Evolutionary conservation across 2,888 invertebrate genomes (phyloP).

Genomic region (Nephrotoma flavescens): DNA sequence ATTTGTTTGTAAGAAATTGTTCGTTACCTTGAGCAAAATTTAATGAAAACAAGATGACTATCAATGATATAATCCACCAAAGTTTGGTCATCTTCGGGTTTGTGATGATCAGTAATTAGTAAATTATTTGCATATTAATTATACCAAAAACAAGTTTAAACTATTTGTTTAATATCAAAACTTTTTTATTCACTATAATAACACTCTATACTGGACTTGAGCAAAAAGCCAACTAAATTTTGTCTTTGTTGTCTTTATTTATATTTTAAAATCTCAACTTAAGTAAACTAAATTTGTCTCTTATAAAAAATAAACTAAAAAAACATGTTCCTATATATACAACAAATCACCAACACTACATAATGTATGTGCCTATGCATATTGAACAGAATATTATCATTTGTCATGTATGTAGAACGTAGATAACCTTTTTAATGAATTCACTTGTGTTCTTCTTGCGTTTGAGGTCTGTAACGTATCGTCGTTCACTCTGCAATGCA

Average conservation of each 20-base stretch:
- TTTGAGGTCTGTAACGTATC: too few species aligned
- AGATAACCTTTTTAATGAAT: not conserved
- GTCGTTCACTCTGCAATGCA: too few species aligned
- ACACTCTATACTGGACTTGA: not conserved
- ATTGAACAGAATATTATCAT: not conserved
- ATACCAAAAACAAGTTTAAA: not conserved
- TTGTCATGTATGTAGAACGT: not conserved
- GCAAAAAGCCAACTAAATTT: not conserved
- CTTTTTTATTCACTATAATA: not conserved
- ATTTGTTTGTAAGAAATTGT: not conserved
- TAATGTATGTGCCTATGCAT: not conserved
- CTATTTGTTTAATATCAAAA: not conserved
- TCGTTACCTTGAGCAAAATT: not conserved
- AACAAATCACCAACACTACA: not conserved
- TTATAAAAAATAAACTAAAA: not conserved
- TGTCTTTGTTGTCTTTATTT: not conserved
- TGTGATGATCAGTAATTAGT: not conserved
- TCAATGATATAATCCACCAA: not conserved
- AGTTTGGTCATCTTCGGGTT: not conserved
- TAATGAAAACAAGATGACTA: not conserved
- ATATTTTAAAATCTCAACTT: not conserved
- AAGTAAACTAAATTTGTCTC: not conserved
- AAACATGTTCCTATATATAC: not conserved
- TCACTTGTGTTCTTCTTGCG: not conserved
- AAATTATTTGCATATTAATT: conserved; percentile 1